Evolutionary conservation across 1,140 invertebrate species (phyloP).

Genomic region (Xylocopa sonorina): DNA sequence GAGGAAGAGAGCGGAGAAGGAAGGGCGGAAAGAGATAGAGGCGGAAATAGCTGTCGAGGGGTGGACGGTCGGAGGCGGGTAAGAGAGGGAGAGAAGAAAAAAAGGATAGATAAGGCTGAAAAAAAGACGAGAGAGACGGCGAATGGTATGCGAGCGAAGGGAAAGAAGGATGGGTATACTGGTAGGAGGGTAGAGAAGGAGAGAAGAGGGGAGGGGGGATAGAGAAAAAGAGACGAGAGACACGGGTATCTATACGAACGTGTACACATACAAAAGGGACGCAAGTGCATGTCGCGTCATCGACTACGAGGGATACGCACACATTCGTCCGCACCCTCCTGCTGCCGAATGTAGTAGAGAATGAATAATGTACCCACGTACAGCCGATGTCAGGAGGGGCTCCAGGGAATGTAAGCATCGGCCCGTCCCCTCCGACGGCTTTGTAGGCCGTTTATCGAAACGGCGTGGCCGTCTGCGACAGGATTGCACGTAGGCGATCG

Average conservation of each 20-base stretch:
- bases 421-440: conserved; percentile 35
- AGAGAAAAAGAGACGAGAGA: conserved; percentile 23
- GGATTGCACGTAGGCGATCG: conserved; percentile 51
- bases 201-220: not conserved
- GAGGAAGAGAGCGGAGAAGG: not conserved
- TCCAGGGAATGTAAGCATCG: conserved; percentile 63
- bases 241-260: not conserved
- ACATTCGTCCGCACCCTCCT: conserved; percentile 52
- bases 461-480: conserved; percentile 28
- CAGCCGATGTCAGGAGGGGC: conserved; percentile 57
- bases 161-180: not conserved
- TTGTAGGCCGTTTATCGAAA: conserved; percentile 63
- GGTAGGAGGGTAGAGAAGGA: not conserved
- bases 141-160: not conserved
- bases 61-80: not conserved
- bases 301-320: conserved; percentile 37
- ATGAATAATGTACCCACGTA: conserved; percentile 69
- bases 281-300: conserved; percentile 27
- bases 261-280: not conserved
- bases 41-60: not conserved
- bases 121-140: not conserved
- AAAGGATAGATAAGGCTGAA: conserved; percentile 23
- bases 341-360: conserved; percentile 63
- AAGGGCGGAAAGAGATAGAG: not conserved
- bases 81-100: not conserved